Base-by-base conservation (phyloP, 1,140 invertebrate species). In the Stegodyphus dumicola region DNA sequence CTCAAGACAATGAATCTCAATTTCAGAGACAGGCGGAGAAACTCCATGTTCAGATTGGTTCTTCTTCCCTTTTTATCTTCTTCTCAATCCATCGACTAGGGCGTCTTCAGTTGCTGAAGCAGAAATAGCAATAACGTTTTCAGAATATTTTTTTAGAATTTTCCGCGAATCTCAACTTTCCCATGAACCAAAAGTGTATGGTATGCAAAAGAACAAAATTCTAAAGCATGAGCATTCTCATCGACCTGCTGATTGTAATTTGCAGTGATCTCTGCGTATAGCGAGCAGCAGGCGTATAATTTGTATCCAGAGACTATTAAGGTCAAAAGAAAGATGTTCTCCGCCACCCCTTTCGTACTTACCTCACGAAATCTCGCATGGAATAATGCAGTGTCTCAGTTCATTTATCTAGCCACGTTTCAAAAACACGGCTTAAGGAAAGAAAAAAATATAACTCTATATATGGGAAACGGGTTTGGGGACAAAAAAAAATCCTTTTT, bases 291-390 rank as follows among this genome's bases (percentile, higher is more conserved):
- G 60, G 56, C 69, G 51, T 76, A 76, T 84, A 84, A 84, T 84
- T 76, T 84, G 81, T 84, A 73, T 76, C 73, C 81, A 75, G 18
- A 69, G 73, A 67, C 81, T 84, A 84, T 84, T 84, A 84, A 84
- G 81, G 81, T 84, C 81, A 84, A 84, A 76, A 84, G 81, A 84
- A 84, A 84, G 79, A 74, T 81, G 79, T 74, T 74, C 56, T 74
- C 54, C 54, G 18, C 10, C 33, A 18, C 48, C 56, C 33, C 70
- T 17, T 65, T 15, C 7, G 17, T 7, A 52, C n/a, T n/a, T 7
- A 56, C 48, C 51, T 54, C 64, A 52, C 49, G 49, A 84, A 84
- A 76, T 76, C 71, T 18, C 74, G 18, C 60, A 33, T 48, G 60
- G 73, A 77, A 84, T 84, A 84, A 84, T 84, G 74, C 73, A 75